Conservation (phyloP, 2,113 vertebrate genomes). For the Trematomus loennbergii region DNA sequence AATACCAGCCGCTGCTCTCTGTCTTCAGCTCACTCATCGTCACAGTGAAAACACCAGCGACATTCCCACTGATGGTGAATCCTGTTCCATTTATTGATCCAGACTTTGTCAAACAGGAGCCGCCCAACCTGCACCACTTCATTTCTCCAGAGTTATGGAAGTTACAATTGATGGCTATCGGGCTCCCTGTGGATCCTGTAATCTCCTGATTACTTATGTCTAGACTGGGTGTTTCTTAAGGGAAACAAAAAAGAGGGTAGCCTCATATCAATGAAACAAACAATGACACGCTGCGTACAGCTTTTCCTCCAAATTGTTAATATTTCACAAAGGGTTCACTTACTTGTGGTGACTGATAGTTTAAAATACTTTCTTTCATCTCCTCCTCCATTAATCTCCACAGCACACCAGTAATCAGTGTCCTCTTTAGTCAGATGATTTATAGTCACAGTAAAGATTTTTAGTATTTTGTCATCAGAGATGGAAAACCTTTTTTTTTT, state of each 20-base stretch:
- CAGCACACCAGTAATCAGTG: conserved; percentile 51
- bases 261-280: no score
- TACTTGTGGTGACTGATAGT: conserved; percentile 41
- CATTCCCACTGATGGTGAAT: neutral
- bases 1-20: conserved; percentile 56
- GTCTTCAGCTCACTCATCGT: conserved; percentile 40
- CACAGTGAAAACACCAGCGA: neutral
- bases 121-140: conserved; percentile 49
- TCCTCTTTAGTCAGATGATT: neutral
- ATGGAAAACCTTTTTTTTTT: no score
- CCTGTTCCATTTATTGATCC: conserved; percentile 20
- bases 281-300: no score
- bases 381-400: rapidly evolving
- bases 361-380: conserved; percentile 2
- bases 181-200: neutral
- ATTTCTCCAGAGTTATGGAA: rapidly evolving
- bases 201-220: conserved; percentile 31
- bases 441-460: conserved; percentile 60
- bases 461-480: conserved; percentile 40
- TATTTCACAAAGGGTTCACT: neutral
- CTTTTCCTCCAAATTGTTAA: neutral
- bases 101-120: conserved; percentile 9
- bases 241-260: neutral
- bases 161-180: conserved; percentile 20
- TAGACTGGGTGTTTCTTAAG: conserved; percentile 32